Evolutionary conservation across 2,797 vertebrate genomes (phyloP), one percentile per base, ranked within the genome.

Genomic region (Acipenser oxyrinchus): DNA sequence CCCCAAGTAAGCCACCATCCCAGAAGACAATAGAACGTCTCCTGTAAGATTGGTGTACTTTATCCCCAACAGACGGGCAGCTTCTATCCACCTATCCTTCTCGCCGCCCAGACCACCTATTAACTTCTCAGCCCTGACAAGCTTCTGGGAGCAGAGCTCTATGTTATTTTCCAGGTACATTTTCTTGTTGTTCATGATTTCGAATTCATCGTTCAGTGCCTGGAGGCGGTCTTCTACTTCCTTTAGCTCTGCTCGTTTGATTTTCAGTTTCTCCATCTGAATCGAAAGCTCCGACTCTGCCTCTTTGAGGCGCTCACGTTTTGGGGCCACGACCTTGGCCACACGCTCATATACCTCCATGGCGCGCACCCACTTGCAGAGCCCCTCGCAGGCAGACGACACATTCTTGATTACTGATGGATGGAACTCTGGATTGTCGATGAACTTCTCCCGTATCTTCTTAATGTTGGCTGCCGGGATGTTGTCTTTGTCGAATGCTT

Each of bases 321-420:
- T 97, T 0, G 95, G 96, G 51, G 92, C 94, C 0, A 98, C 95
- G 1, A 94, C 88, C 67, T 94, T 97, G 50, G 91, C 89, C 2
- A 97, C 93, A 0, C 91, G 87, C 55, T 97, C 94, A 0, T 97
- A 98, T 1, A 92, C 90, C 69, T 95, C 95, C 93, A 97, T 93
- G 68, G 95, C 95, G 58, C 92, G 75, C 68, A 98, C 94, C 96
- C 94, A 98, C 75, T 92, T 97, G 78, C 96, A 98, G 4, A 98
- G 87, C 1, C 95, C 95, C 74, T 97, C 93, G 7, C 95, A 98
- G 66, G 95, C 95, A 0, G 95, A 95, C 0, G 96, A 98, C 7
- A 97, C 93, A 0, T 92, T 96, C 76, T 95, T 96, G 37, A 98
- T 95, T 0, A 94, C 78, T 1, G 86, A 76, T 0, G 93, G 94